These are phyloP conservation scores for Hoplodrina ambigua DNA, from an alignment of 2,888 invertebrate species.

Conservation along the genomic window DNA sequence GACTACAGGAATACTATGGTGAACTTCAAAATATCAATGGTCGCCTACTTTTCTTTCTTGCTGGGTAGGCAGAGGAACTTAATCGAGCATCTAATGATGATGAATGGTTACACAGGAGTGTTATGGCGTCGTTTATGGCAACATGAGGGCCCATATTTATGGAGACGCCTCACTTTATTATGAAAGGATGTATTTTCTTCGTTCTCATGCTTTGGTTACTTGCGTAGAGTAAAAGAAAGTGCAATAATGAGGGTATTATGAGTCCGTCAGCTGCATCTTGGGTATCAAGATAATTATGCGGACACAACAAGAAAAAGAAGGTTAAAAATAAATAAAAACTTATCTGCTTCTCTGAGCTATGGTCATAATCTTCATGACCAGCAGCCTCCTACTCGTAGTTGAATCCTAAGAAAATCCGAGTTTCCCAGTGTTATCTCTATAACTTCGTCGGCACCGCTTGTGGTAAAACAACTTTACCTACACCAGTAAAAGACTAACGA, in stretches of 20 bases:
- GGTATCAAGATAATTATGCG: neutral
- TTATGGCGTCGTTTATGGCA: conserved; percentile 53
- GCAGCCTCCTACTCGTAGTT: neutral
- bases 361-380: neutral
- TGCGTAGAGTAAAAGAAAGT: too few relatives aligned
- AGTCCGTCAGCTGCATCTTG: neutral
- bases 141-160: conserved; percentile 30
- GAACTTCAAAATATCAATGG: conserved; percentile 13
- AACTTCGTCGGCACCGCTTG: neutral
- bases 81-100: conserved; percentile 51
- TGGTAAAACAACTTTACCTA: neutral
- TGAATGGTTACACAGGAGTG: conserved; percentile 35
- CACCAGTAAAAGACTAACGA: neutral
- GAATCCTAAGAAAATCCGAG: neutral
- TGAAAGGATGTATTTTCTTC: conserved; percentile 14
- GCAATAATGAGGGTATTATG: too few relatives aligned
- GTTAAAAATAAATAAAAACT: neutral
- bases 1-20: neutral
- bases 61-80: conserved; percentile 20
- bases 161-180: conserved; percentile 43
- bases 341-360: neutral
- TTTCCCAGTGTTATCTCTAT: neutral
- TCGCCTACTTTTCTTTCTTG: neutral
- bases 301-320: neutral
- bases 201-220: conserved; percentile 7